Conservation (phyloP, 2,113 vertebrate genomes). For the Sterrhoptilus dennistouni region DNA sequence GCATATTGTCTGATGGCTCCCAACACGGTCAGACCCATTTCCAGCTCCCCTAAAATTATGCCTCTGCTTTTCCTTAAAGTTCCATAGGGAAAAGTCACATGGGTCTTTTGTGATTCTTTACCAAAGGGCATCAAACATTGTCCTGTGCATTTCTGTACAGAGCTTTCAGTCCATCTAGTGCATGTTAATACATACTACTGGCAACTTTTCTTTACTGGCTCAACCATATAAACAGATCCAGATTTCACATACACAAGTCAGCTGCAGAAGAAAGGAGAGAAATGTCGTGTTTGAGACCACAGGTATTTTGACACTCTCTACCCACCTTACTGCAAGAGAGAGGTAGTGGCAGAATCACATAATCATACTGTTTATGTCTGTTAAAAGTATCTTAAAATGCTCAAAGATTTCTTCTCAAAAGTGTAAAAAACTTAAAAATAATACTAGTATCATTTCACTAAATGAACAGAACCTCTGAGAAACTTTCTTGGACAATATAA, state of each 20-base stretch:
- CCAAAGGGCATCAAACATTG: not conserved
- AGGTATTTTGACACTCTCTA: not conserved
- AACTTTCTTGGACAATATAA: conserved; percentile 55
- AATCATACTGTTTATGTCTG: not conserved
- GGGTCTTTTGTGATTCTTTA: not conserved
- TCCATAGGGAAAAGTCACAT: not conserved
- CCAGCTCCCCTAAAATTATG: not conserved
- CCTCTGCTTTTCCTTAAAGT: not conserved
- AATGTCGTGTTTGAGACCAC: not conserved
- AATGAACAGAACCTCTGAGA: conserved; percentile 21
- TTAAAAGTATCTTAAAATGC: not conserved
- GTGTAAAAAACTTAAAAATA: conserved; percentile 4
- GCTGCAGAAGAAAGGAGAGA: not conserved
- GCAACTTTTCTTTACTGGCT: not conserved
- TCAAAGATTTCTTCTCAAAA: not conserved
- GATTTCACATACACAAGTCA: not conserved
- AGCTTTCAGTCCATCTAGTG: not conserved
- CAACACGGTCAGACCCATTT: not conserved
- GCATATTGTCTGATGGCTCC: not conserved
- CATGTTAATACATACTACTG: not conserved
- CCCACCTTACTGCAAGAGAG: not conserved
- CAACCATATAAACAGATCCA: not conserved
- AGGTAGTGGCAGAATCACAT: not conserved
- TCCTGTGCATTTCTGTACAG: not conserved
- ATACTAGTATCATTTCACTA: not conserved